phyloP scores from a whole-genome alignment of 1,140 invertebrate genomes.

The Vanessa tameamea region DNA sequence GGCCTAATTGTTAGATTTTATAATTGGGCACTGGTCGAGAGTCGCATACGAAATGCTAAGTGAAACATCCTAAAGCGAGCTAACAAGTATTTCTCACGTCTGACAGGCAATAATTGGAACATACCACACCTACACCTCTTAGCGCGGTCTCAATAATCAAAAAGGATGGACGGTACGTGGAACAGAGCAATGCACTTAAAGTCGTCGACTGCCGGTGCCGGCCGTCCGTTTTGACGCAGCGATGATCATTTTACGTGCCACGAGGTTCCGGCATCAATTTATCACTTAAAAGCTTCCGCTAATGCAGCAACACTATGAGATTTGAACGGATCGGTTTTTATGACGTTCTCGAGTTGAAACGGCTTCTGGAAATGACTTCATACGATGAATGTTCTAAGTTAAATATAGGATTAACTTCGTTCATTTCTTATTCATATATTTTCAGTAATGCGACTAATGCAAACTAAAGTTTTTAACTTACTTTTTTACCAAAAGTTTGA shows the following conservation, averaged over 20 bases:
- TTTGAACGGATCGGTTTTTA: conserved; percentile 52
- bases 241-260: conserved; percentile 74
- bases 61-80: conserved; percentile 12
- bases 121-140: conserved; percentile 43
- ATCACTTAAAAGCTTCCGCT: conserved; percentile 78
- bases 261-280: conserved; percentile 75
- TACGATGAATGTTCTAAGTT: conserved; percentile 29
- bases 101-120: conserved; percentile 38
- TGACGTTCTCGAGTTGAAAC: conserved; percentile 45
- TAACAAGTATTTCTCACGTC: conserved; percentile 9
- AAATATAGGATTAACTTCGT: conserved; percentile 31
- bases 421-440: conserved; percentile 4
- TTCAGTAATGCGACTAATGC: background rate
- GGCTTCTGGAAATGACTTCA: conserved; percentile 46
- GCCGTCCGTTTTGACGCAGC: conserved; percentile 54
- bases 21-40: background rate
- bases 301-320: conserved; percentile 47
- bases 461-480: background rate
- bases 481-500: too few relatives aligned
- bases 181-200: conserved; percentile 65
- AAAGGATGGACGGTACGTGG: conserved; percentile 34
- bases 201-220: conserved; percentile 40
- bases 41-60: background rate
- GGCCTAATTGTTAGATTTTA: background rate
- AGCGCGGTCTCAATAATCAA: conserved; percentile 35